These are phyloP conservation scores for Catalaphyllia jardinei DNA, from an alignment of 64 coral and sea anemone species.

Conservation along the genomic window DNA sequence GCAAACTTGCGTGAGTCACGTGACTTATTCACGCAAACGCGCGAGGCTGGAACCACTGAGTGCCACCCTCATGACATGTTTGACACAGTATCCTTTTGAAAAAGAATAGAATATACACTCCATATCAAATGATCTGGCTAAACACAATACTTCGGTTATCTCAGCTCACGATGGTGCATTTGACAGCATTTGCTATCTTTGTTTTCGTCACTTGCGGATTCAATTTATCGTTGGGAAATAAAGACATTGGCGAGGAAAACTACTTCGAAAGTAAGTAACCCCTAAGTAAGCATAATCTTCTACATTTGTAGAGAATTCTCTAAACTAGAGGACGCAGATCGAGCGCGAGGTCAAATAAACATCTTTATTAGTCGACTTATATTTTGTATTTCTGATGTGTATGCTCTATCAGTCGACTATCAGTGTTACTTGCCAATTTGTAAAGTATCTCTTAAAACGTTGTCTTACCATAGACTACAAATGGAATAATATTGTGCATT, in stretches of 20 bases:
- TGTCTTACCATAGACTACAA: too few relatives aligned
- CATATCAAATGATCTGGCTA: neutral
- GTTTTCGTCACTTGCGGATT: neutral
- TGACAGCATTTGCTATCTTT: neutral
- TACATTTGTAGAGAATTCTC: neutral
- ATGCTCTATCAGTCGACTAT: too few relatives aligned
- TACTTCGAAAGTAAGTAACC: constrained; percentile 38
- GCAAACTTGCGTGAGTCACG: too few relatives aligned
- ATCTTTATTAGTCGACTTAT: too few relatives aligned
- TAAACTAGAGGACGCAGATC: neutral
- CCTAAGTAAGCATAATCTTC: too few relatives aligned
- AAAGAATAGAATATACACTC: neutral
- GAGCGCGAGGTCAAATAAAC: neutral
- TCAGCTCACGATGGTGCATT: neutral
- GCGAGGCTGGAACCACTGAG: too few relatives aligned
- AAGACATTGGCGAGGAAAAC: neutral
- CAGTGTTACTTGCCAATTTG: too few relatives aligned
- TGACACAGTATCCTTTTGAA: neutral
- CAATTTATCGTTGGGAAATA: neutral
- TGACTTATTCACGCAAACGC: too few relatives aligned
- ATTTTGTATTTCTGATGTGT: too few relatives aligned
- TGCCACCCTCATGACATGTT: too few relatives aligned
- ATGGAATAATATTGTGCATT: too few relatives aligned
- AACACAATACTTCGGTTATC: neutral
- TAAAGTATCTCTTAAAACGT: too few relatives aligned